Percentiles rank a stretch among this genome's conserved stretches.
Evolutionary conservation across 2,797 vertebrate species (phyloP).

Genomic region (Allobates femoralis): DNA sequence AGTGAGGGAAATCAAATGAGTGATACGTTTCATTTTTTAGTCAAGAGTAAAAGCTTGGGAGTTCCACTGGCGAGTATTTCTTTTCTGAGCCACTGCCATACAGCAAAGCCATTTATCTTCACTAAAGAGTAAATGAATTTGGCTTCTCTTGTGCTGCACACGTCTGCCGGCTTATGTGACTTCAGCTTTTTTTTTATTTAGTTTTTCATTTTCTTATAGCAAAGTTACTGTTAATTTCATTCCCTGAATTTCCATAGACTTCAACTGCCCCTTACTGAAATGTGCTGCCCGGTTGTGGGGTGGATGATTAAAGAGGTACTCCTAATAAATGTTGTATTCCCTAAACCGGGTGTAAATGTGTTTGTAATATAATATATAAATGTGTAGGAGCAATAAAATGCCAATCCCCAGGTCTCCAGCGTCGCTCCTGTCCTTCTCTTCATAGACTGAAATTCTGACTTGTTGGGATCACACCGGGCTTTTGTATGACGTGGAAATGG

Average conservation of each 20-base stretch:
- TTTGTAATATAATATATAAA: too few relatives aligned
- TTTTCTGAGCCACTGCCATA: constrained; percentile 36
- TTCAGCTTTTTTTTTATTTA: constrained; percentile 24
- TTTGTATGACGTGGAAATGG: too few relatives aligned
- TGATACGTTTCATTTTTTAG: constrained; percentile 50
- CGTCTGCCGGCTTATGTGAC: constrained; percentile 1
- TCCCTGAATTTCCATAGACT: background rate
- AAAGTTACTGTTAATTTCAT: background rate
- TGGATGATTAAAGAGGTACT: too few relatives aligned
- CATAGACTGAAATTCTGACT: too few relatives aligned
- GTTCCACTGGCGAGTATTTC: constrained; percentile 38
- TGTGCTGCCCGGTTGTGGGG: background rate
- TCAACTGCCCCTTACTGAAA: background rate
- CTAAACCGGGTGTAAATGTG: too few relatives aligned
- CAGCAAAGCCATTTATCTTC: constrained; percentile 43
- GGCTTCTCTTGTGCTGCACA: constrained; percentile 16
- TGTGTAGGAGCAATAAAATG: too few relatives aligned
- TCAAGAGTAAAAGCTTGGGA: constrained; percentile 34
- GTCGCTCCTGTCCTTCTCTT: too few relatives aligned
- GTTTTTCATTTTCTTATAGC: background rate
- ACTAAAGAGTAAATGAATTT: constrained; percentile 49
- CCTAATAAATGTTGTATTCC: too few relatives aligned
- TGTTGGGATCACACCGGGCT: too few relatives aligned
- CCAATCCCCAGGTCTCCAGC: too few relatives aligned
- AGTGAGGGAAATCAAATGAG: constrained; percentile 43